Percentiles rank a stretch among this genome's conserved stretches.
Conservation (phyloP, 1,140 invertebrate genomes). For the Batillaria attramentaria region DNA sequence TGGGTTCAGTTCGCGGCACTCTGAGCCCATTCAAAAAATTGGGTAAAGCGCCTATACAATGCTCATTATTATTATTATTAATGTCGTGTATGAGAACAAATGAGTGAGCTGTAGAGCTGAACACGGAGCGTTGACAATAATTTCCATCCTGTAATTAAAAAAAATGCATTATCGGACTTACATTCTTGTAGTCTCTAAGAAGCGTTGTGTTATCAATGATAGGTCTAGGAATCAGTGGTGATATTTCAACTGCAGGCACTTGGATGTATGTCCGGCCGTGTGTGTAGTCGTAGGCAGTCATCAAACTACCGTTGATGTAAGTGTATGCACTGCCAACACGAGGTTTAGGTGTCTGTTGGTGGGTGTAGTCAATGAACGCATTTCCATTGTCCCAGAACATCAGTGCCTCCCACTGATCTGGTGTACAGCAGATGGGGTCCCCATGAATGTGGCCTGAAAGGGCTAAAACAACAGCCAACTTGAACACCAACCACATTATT, state of each 20-base stretch:
- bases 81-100: background rate
- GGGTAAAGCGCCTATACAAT: too few species aligned
- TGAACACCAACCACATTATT: too few species aligned
- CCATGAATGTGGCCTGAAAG: too few species aligned
- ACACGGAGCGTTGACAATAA: background rate
- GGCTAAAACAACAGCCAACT: too few species aligned
- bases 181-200: slow-evolving; percentile 12
- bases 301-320: background rate
- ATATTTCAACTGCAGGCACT: background rate
- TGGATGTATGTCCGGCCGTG: slow-evolving; percentile 4
- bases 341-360: background rate
- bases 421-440: background rate
- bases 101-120: background rate
- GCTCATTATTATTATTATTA: too few species aligned
- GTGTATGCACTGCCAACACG: background rate
- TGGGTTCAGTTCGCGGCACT: too few species aligned
- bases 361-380: background rate
- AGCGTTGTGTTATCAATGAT: background rate
- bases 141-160: background rate
- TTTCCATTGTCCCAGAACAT: slow-evolving; percentile 10
- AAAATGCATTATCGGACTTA: background rate
- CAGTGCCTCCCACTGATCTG: slow-evolving; percentile 1
- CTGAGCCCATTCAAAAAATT: background rate
- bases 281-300: background rate
- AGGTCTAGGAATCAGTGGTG: background rate